phyloP scores from a whole-genome alignment of 92 coral and sea anemone genomes.

The Parazoanthus swiftii region DNA sequence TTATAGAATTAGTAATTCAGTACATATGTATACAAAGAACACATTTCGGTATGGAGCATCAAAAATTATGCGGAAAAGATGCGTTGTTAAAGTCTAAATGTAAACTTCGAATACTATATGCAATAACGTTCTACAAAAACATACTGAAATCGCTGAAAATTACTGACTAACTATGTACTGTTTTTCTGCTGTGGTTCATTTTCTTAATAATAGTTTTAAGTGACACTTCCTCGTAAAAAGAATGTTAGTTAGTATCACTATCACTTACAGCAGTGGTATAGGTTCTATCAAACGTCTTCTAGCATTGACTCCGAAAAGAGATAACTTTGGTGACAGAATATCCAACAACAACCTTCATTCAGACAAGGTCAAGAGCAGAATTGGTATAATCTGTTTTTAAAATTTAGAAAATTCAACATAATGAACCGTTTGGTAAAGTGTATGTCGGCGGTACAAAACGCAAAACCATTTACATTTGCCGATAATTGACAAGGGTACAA shows the following conservation, averaged over 20 bases:
- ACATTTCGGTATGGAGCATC: not conserved
- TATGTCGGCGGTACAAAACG: too few relatives aligned
- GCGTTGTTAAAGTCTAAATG: not conserved
- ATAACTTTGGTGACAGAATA: too few relatives aligned
- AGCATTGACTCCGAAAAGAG: not conserved
- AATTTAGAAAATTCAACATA: too few relatives aligned
- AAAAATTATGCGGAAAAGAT: not conserved
- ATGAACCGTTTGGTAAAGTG: not conserved
- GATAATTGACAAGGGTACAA: too few relatives aligned
- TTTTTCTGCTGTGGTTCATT: not conserved
- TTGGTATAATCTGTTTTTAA: not conserved
- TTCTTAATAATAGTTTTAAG: too few relatives aligned
- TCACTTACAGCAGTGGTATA: not conserved
- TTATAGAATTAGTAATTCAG: too few relatives aligned
- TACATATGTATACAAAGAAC: not conserved
- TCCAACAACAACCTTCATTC: not conserved
- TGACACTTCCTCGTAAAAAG: too few relatives aligned
- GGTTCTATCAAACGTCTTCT: not conserved
- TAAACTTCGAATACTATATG: too few relatives aligned
- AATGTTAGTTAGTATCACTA: not conserved
- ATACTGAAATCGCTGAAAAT: not conserved
- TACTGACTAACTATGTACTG: not conserved
- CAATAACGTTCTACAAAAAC: not conserved
- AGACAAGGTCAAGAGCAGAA: not conserved
- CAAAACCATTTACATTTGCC: too few relatives aligned